These are phyloP conservation scores for Melinaea menophilus DNA, from an alignment of 2,888 invertebrate genomes.

Conservation along the genomic window DNA sequence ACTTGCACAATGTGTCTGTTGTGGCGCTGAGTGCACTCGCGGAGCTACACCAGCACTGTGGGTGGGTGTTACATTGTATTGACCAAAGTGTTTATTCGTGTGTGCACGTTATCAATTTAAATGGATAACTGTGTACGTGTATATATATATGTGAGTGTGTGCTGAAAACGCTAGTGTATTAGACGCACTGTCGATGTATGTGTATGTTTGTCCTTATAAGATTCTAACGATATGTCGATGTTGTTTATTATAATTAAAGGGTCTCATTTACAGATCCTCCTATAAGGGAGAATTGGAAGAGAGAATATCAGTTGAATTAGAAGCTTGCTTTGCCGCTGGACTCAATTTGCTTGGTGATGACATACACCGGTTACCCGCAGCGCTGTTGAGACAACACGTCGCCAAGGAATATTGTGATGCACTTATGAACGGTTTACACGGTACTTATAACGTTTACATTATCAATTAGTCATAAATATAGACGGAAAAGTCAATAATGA, in stretches of 20 bases:
- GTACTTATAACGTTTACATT: conserved; percentile 35
- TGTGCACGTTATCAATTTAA: too few relatives aligned
- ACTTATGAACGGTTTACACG: conserved; percentile 49
- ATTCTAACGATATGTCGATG: too few relatives aligned
- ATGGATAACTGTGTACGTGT: too few relatives aligned
- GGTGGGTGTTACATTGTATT: conserved; percentile 29
- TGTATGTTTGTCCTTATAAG: too few relatives aligned
- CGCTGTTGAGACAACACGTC: conserved; percentile 44
- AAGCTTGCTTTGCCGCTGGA: conserved; percentile 52
- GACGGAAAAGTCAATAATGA: too few relatives aligned
- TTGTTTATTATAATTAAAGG: too few relatives aligned
- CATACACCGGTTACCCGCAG: conserved; percentile 45
- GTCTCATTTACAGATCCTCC: conserved; percentile 36
- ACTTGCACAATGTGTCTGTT: conserved; percentile 36
- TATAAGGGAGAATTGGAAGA: conserved; percentile 43
- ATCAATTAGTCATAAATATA: too few relatives aligned
- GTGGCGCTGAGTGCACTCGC: conserved; percentile 42
- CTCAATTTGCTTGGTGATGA: conserved; percentile 42
- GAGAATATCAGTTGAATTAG: conserved; percentile 50
- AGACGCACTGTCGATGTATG: too few relatives aligned
- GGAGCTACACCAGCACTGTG: conserved; percentile 41
- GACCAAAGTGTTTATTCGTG: not conserved
- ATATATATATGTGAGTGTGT: too few relatives aligned
- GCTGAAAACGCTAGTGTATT: too few relatives aligned
- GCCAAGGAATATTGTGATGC: conserved; percentile 50